phyloP scores from a whole-genome alignment of 2,797 vertebrate genomes.

The Acrocephalus scirpaceus region DNA sequence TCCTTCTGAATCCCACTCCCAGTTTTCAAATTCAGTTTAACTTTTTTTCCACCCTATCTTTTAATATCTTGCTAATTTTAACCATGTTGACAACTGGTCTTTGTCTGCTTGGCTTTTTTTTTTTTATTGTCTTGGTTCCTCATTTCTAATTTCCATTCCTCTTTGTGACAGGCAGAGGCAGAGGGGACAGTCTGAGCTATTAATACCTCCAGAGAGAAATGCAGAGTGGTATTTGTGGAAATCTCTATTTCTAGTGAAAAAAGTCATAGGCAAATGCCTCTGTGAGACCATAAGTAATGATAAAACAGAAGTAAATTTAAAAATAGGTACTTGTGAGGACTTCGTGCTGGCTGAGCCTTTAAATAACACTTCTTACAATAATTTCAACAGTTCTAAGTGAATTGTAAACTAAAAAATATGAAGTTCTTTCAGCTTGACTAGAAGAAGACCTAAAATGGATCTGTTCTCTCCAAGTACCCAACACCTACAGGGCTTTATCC shows the following conservation, averaged over 20 bases:
- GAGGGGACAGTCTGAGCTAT: not conserved
- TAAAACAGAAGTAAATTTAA: not conserved
- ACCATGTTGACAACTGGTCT: not conserved
- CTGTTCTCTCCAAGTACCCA: not conserved
- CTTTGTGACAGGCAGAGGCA: not conserved
- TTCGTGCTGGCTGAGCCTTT: not conserved
- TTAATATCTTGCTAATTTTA: not conserved
- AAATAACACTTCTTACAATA: not conserved
- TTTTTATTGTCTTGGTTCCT: not conserved
- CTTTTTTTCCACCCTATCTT: not conserved
- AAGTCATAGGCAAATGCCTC: not conserved
- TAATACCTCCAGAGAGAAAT: not conserved
- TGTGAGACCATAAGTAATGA: not conserved
- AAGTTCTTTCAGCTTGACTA: not conserved
- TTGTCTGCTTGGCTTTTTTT: not conserved
- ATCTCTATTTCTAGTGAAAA: not conserved
- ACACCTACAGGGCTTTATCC: not conserved
- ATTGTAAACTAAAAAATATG: not conserved
- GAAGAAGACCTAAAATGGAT: not conserved
- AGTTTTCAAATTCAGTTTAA: not conserved
- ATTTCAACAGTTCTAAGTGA: not conserved
- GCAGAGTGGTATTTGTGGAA: not conserved
- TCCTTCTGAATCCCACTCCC: not conserved
- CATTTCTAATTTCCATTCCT: constrained; percentile 35
- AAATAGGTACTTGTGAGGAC: not conserved